phyloP scores from a whole-genome alignment of 2,888 invertebrate species.

The Drosophila diplacantha region DNA sequence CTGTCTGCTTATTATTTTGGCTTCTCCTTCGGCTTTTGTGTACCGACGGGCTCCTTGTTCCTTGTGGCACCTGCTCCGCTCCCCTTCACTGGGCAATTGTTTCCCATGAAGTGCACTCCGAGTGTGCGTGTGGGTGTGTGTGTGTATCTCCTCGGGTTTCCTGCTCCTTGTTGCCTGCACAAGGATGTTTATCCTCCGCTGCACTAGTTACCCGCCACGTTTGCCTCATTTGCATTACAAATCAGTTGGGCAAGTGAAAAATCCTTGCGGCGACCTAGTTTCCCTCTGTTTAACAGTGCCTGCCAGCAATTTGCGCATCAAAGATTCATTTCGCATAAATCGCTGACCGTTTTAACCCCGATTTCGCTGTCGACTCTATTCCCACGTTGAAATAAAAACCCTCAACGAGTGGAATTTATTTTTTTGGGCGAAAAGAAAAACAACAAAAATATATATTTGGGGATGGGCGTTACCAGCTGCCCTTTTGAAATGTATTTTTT shows the following conservation, averaged over 20 bases:
- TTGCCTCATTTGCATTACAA: slow-evolving; percentile 72
- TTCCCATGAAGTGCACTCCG: slow-evolving; percentile 47
- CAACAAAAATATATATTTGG: neutral
- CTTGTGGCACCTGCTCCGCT: slow-evolving; percentile 21
- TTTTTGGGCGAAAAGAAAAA: slow-evolving; percentile 2
- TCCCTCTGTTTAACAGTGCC: slow-evolving; percentile 45
- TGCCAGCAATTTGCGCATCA: slow-evolving; percentile 53
- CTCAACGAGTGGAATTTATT: slow-evolving; percentile 6
- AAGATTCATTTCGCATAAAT: slow-evolving; percentile 61
- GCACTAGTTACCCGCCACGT: slow-evolving; percentile 53
- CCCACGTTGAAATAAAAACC: slow-evolving; percentile 64
- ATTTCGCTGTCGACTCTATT: slow-evolving; percentile 36
- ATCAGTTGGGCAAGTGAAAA: slow-evolving; percentile 66
- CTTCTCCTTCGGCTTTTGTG: slow-evolving; percentile 27
- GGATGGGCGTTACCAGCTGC: slow-evolving; percentile 44
- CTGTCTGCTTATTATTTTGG: slow-evolving; percentile 53
- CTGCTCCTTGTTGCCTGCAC: slow-evolving; percentile 37
- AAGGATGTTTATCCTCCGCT: slow-evolving; percentile 43
- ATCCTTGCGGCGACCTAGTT: slow-evolving; percentile 66
- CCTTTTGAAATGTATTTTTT: slow-evolving; percentile 49
- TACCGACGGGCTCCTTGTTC: slow-evolving; percentile 1
- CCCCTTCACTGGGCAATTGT: slow-evolving; percentile 33
- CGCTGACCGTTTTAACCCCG: slow-evolving; percentile 33
- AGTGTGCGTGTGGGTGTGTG: neutral
- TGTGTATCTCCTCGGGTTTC: slow-evolving; percentile 17